phyloP scores from a whole-genome alignment of 2,113 vertebrate species.

The Pangasianodon gigas region DNA sequence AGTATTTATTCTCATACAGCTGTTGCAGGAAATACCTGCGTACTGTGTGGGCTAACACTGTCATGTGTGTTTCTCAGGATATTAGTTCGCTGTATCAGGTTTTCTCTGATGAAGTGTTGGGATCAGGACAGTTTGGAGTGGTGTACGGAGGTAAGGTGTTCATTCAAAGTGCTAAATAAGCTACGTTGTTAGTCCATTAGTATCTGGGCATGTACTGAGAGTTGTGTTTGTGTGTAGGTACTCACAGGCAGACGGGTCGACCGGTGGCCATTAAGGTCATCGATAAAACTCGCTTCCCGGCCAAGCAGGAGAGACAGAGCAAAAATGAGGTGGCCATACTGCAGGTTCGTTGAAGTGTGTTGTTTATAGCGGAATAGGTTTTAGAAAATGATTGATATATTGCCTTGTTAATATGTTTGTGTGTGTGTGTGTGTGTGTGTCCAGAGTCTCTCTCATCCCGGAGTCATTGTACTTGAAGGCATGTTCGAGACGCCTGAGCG shows the following conservation, averaged over 20 bases:
- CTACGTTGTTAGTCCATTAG: not conserved
- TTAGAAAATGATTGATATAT: not conserved
- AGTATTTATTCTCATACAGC: conserved; percentile 21
- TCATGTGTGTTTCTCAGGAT: conserved; percentile 69
- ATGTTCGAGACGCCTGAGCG: conserved; percentile 71
- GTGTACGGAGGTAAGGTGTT: conserved; percentile 78
- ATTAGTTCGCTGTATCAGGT: conserved; percentile 83
- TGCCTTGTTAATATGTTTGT: not conserved
- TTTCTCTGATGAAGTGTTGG: conserved; percentile 81
- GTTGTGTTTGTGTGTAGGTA: conserved; percentile 65
- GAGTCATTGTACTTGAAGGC: conserved; percentile 70
- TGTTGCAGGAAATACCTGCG: not conserved
- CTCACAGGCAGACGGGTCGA: conserved; percentile 78
- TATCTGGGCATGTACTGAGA: not conserved
- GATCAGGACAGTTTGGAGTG: conserved; percentile 87
- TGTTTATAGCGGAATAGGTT: too few species aligned
- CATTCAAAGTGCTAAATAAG: not conserved
- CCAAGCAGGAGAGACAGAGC: conserved; percentile 79
- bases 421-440: conserved; percentile 13
- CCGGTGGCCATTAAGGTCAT: conserved; percentile 83
- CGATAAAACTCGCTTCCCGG: conserved; percentile 82
- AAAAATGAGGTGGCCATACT: conserved; percentile 82
- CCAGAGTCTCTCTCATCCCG: conserved; percentile 71
- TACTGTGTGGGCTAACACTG: not conserved
- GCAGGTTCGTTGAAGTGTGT: conserved; percentile 67